These are phyloP conservation scores for Malthinus flaveolus DNA, from an alignment of 2,888 invertebrate genomes.

Conservation along the genomic window DNA sequence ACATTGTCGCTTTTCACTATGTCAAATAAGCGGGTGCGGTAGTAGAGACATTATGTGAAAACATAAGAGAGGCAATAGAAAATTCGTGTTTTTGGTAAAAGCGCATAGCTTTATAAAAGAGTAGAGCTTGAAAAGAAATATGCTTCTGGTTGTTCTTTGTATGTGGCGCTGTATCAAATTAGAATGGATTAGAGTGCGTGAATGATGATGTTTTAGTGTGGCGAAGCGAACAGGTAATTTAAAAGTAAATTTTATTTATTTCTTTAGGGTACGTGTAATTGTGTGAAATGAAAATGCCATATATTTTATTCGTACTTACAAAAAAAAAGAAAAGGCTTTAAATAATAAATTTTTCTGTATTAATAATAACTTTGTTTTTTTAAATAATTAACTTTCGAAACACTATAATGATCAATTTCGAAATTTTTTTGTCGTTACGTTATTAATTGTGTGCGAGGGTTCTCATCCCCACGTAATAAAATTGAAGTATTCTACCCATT, in stretches of 20 bases:
- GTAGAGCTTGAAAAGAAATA: slow-evolving; percentile 2
- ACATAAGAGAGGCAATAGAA: slow-evolving; percentile 6
- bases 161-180: slow-evolving; percentile 5
- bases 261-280: not conserved
- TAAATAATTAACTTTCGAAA: no score
- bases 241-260: slow-evolving; percentile 6
- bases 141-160: slow-evolving; percentile 1
- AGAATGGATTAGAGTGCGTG: slow-evolving; percentile 3
- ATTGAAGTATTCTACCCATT: no score
- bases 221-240: slow-evolving; percentile 5
- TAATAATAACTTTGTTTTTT: no score
- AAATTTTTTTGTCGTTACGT: no score
- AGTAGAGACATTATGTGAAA: slow-evolving; percentile 1
- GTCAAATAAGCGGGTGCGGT: not conserved
- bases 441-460: no score
- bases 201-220: slow-evolving; percentile 3
- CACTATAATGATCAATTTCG: no score
- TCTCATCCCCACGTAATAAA: no score
- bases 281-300: no score
- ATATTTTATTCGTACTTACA: no score
- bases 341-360: no score
- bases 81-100: not conserved
- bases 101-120: not conserved
- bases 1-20: slow-evolving; percentile 4
- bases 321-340: no score